Percentiles rank a stretch among this genome's conserved stretches.
Conservation (phyloP, 2,797 vertebrate genomes). For the Acanthornis magna region DNA sequence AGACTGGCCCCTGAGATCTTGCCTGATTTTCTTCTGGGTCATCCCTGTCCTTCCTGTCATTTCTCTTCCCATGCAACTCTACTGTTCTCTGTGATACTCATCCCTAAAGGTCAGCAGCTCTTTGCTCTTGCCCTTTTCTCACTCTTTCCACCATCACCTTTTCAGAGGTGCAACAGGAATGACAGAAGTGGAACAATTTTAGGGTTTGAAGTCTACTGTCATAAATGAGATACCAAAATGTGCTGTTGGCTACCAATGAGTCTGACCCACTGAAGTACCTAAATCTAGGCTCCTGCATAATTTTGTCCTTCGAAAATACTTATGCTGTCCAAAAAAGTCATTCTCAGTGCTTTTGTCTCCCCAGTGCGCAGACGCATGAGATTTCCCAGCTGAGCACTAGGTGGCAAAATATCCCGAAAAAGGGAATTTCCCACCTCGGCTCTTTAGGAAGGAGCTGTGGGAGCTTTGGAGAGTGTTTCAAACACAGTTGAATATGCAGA, state of each 20-base stretch:
- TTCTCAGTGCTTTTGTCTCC: background rate
- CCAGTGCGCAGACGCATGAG: background rate
- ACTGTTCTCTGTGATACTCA: background rate
- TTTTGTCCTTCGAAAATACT: background rate
- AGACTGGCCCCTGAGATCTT: background rate
- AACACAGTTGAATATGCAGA: background rate
- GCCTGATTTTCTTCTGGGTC: background rate
- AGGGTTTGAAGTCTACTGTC: background rate
- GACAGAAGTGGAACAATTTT: background rate
- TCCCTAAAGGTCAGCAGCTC: background rate
- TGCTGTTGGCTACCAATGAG: rapidly evolving
- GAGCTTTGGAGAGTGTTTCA: background rate
- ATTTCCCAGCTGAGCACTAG: conserved; percentile 43
- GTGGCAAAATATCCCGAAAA: conserved; percentile 49
- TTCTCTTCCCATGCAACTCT: background rate
- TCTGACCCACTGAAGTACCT: background rate
- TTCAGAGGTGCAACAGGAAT: background rate
- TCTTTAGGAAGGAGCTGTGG: background rate
- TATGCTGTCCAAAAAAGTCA: rapidly evolving
- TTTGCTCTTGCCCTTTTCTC: background rate
- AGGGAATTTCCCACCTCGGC: background rate
- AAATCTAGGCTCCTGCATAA: background rate
- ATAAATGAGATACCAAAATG: background rate
- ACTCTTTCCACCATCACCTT: background rate
- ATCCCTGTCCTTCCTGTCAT: background rate